Evolutionary conservation across 2,797 vertebrate genomes (phyloP), one percentile per base, ranked within the genome.

Genomic region (Channa striata): DNA sequence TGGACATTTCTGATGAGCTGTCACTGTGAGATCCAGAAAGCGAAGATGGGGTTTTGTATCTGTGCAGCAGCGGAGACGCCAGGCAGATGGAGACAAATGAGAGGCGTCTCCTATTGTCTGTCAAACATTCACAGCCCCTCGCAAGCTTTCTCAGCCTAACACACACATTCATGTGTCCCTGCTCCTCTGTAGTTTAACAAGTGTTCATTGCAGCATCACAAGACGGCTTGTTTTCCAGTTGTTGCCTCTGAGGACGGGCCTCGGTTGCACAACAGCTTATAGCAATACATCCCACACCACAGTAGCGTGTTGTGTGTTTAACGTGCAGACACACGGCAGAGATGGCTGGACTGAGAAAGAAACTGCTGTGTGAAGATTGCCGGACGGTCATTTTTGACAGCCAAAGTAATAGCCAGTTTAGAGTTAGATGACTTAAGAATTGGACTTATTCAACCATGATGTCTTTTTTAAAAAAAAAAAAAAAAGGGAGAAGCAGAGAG

Each of bases 71-170:
- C 47, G 16, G 57, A 85, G 83, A 83, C 40, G 25, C 54, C 78
- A 67, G 70, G 68, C 78, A 82, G 85, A 90, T 89, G 74, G 82
- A 91, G 86, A 91, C 81, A 83, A 89, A 92, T 89, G 77, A 68
- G 74, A 77, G 76, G 51, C 34, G 63, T 87, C 69, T 77, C 37
- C 62, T 68, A 57, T 78, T 80, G 74, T 85, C 79, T 76, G n/a
- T 47, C 72, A 50, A 63, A 58, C 62, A 56, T 48, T 78, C 40
- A 44, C 62, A 58, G 43, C 39, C 6, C 0, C 50, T 47, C 65
- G 5, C 39, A 23, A 21, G 61, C 58, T 68, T 68, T 72, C 61
- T 72, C 54, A 68, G 50, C 23, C 4, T 13, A 17, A 40, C 34
- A n/a, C 68, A 44, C 23, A 30, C 1, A 56, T 2, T 6, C 51